Conservation (phyloP, 1,140 invertebrate species). For the Zophobas atratus region DNA sequence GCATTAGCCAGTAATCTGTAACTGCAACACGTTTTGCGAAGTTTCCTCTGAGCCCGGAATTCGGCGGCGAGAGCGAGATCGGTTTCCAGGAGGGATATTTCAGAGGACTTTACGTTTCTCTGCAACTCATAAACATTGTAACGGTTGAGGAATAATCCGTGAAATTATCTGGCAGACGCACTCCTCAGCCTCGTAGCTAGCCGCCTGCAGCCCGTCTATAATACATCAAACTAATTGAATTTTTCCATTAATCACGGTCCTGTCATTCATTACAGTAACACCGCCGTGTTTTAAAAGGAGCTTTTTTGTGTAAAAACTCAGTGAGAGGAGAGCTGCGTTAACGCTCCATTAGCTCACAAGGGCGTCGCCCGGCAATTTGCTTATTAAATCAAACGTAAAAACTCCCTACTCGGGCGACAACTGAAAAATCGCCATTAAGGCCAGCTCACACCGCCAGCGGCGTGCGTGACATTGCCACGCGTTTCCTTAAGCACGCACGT, state of each 20-base stretch:
- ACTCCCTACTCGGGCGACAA: slow-evolving; percentile 23
- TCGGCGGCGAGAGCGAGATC: background rate
- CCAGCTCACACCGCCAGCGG: slow-evolving; percentile 8
- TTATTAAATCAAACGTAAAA: slow-evolving; percentile 52
- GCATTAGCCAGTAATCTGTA: too few relatives aligned
- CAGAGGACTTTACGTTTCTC: slow-evolving; percentile 9
- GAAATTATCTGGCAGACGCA: slow-evolving; percentile 36
- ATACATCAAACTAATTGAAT: slow-evolving; percentile 51
- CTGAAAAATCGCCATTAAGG: slow-evolving; percentile 35
- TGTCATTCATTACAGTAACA: slow-evolving; percentile 45
- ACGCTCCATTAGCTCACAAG: slow-evolving; percentile 46
- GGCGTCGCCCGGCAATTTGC: slow-evolving; percentile 46
- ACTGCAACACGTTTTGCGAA: too few relatives aligned
- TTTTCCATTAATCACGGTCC: slow-evolving; percentile 51
- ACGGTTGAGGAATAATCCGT: slow-evolving; percentile 36
- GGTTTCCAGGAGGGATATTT: background rate
- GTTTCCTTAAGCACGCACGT: slow-evolving; percentile 53
- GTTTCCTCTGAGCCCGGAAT: background rate
- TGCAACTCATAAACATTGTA: slow-evolving; percentile 23
- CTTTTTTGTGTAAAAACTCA: slow-evolving; percentile 31
- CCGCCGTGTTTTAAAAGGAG: slow-evolving; percentile 41
- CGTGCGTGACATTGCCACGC: slow-evolving; percentile 49
- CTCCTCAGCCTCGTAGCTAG: slow-evolving; percentile 3
- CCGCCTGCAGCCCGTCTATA: slow-evolving; percentile 40
- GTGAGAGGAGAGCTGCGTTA: slow-evolving; percentile 31